These are phyloP conservation scores for Ectropis crepuscularia DNA, from an alignment of 2,888 invertebrate genomes.

Conservation along the genomic window DNA sequence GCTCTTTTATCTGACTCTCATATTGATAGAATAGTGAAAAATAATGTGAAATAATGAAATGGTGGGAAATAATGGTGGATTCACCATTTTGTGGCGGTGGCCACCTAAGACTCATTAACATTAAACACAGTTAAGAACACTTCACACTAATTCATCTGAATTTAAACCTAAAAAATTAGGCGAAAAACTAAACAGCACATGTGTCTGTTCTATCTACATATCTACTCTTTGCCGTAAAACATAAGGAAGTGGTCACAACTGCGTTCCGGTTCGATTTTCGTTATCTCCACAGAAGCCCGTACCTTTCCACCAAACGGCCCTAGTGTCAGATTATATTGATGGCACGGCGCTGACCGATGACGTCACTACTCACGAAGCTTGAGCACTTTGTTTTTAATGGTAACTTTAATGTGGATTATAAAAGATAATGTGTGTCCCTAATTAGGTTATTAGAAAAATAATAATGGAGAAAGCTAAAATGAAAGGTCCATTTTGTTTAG, in stretches of 20 bases:
- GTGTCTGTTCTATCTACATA: conserved; percentile 8
- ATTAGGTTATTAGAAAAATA: neutral
- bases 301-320: conserved; percentile 39
- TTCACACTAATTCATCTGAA: too few relatives aligned
- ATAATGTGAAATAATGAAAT: too few relatives aligned
- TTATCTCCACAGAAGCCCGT: conserved; percentile 71
- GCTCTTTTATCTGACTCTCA: too few relatives aligned
- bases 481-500: too few relatives aligned
- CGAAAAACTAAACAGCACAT: too few relatives aligned
- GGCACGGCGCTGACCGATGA: conserved; percentile 18
- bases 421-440: neutral
- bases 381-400: conserved; percentile 6
- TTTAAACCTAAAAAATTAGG: too few relatives aligned
- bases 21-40: too few relatives aligned
- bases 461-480: neutral
- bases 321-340: conserved; percentile 33
- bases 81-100: too few relatives aligned
- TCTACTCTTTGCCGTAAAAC: conserved; percentile 57
- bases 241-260: conserved; percentile 55
- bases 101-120: too few relatives aligned
- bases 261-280: conserved; percentile 52
- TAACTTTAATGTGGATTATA: neutral
- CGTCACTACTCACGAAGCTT: conserved; percentile 25
- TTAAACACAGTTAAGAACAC: too few relatives aligned
- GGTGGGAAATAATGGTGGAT: too few relatives aligned